Base-by-base conservation (phyloP, 1,140 invertebrate species). In the Drosophila mojavensis region DNA sequence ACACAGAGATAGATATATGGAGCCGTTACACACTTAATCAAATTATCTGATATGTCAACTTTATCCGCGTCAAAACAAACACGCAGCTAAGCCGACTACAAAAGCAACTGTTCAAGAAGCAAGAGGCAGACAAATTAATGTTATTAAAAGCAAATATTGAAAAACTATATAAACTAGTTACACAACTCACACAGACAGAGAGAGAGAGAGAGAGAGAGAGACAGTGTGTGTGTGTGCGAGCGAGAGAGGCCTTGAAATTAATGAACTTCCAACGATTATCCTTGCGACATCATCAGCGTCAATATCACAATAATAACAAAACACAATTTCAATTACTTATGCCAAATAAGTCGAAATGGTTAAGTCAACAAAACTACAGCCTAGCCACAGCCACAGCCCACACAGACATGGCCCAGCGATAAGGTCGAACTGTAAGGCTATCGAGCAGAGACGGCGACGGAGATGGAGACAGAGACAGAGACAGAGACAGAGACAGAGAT, bases 241-340 rank as follows among this genome's bases (percentile, higher is more conserved):
- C 15, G 50, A 26, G 56, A 11, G 3, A 53, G 47, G 68, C 50
- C 60, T 56, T 65, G 71, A 90, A 73, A 90, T 89, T 89, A 89
- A 89, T 89, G 71, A 90, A 89, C 64, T 81, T 75, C 53, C 59
- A 65, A 58, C 66, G 85, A 89, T 89, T 89, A 89, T 89, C 85
- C 84, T 90, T 86, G 66, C 55, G 71, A 81, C 78, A 66, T 83
- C 83, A 80, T 78, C 78, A 75, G 70, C 76, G 59, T 69, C 81
- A 79, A 73, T 71, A 81, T 73, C 73, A 84, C 5, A 30, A 74
- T 79, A 78, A 78, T 63, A 88, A 78, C 79, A 80, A 89, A 89
- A 78, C 75, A 84, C 61, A 83, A 83, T 79, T 90, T 89, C 84
- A 89, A 89, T 89, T 89, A 89, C 80, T 89, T 89, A 89, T 90